Evolutionary conservation across 2,797 vertebrate genomes (phyloP), one percentile per base, ranked within the genome.

Genomic region (Centroberyx gerrardi): DNA sequence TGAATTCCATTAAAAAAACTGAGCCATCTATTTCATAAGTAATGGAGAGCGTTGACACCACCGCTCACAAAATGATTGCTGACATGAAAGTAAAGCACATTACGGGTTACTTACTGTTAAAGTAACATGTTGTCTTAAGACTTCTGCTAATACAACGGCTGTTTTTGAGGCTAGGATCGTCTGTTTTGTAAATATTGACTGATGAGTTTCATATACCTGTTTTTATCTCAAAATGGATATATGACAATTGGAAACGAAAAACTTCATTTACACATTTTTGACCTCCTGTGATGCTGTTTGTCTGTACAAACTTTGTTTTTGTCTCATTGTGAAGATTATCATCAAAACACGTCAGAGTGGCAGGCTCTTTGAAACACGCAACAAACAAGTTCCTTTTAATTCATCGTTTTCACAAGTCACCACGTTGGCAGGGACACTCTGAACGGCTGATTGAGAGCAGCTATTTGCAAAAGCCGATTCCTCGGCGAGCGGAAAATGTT

Each of bases 401-500:
- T 36, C 49, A 64, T 15, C 40, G 31, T 53, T 55, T 64, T 17
- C 55, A 27, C 22, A 48, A 7, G 53, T 72, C 56, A 63, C 58
- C 40, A 44, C 49, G 3, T 17, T 52, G 49, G 18, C 17, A 18
- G 22, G 33, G 49, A 52, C 49, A 9, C 8, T 52, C n/a, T 22
- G 22, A 22, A 22, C 1, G 22, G 22, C 49, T 52, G 49, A 52
- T 22, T 28, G 3, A 52, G 51, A 28, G 13, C 27, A 27, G 51
- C 10, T 53, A 53, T 27, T 27, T 53, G 22, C 12, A 12, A 27
- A 22, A 52, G 22, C 51, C 5, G n/a, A 53, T 52, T 22, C 3
- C 52, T 52, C 3, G 22, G 12, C 22, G 8, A 27, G 52, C 22
- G 1, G 22, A 53, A 28, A 28, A 53, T 10, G 52, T 33, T 4